Conservation (phyloP, 2,888 invertebrate genomes). For the Diplolepis rosae region DNA sequence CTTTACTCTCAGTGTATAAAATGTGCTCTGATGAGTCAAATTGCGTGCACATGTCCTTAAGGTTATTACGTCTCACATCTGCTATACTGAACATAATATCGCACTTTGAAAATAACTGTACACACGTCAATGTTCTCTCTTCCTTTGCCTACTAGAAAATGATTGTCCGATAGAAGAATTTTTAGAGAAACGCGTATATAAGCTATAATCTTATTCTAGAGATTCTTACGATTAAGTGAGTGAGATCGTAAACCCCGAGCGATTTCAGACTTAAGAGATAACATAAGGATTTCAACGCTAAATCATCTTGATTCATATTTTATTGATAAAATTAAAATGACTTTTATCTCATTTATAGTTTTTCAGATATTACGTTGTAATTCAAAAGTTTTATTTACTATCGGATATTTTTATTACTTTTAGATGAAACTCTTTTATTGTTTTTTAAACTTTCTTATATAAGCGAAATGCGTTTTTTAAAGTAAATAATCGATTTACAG, state of each 20-base stretch:
- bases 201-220: conserved; percentile 15
- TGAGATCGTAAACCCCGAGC: background rate
- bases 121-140: background rate
- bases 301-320: background rate
- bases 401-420: no score
- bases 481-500: no score
- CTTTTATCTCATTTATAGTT: no score
- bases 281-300: background rate
- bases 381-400: no score
- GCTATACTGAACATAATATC: background rate
- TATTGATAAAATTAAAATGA: background rate
- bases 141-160: background rate
- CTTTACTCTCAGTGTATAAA: background rate
- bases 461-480: no score
- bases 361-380: no score
- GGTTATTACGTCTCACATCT: conserved; percentile 1
- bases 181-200: background rate
- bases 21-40: background rate
- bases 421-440: no score
- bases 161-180: background rate
- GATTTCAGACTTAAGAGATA: background rate
- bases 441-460: no score
- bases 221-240: background rate
- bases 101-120: conserved; percentile 20
- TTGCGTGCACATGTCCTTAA: no score